phyloP scores from a whole-genome alignment of 2,797 vertebrate species.

The Anas bernieri region DNA sequence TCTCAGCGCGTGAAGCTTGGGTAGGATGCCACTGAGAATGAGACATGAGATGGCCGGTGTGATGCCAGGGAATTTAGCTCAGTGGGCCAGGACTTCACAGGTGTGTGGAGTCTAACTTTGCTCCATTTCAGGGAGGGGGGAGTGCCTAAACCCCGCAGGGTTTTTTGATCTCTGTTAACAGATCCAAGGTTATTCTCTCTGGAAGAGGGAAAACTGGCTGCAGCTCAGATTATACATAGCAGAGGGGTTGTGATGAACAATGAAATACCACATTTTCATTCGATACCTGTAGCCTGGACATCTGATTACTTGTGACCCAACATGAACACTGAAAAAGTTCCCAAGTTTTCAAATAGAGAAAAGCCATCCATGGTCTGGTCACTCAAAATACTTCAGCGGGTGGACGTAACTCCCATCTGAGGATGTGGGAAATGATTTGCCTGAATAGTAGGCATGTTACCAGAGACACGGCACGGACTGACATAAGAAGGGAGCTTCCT shows the following conservation, averaged over 20 bases:
- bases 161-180: not conserved
- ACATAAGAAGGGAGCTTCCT: accelerated
- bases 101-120: not conserved
- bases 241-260: not conserved
- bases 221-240: not conserved
- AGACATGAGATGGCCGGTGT: not conserved
- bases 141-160: not conserved
- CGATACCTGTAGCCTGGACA: not conserved
- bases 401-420: not conserved
- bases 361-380: not conserved
- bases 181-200: not conserved
- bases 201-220: not conserved
- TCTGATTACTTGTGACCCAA: not conserved
- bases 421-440: not conserved
- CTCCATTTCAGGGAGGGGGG: not conserved
- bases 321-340: not conserved
- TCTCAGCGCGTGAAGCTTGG: accelerated
- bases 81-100: not conserved
- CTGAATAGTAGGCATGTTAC: not conserved
- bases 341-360: not conserved
- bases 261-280: not conserved
- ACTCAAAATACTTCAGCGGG: not conserved
- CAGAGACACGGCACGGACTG: accelerated
- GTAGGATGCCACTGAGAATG: not conserved
- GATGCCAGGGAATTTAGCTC: not conserved